Percentiles rank a stretch among this genome's conserved stretches.
These are phyloP conservation scores for Merodon equestris DNA, from an alignment of 2,888 invertebrate genomes.

Conservation along the genomic window DNA sequence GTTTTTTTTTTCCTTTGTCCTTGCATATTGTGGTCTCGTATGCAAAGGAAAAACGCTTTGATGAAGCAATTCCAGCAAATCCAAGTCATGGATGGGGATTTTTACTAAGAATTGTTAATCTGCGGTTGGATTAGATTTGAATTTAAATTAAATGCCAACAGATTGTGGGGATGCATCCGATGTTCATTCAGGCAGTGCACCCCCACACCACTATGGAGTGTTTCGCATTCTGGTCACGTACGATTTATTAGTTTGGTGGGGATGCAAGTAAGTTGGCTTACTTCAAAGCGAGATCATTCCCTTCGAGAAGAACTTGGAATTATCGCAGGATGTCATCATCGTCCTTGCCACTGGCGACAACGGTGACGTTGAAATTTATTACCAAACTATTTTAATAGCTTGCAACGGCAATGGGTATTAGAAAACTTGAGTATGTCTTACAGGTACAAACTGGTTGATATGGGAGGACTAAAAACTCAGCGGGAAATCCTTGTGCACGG, in stretches of 20 bases:
- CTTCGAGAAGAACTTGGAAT: slow-evolving; percentile 9
- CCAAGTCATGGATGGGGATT: slow-evolving; percentile 44
- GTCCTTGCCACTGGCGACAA: not conserved
- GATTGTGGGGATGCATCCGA: slow-evolving; percentile 26
- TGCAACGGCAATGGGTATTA: slow-evolving; percentile 14
- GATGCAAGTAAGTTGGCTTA: slow-evolving; percentile 21
- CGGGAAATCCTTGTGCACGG: slow-evolving; percentile 26
- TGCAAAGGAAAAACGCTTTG: slow-evolving; percentile 50
- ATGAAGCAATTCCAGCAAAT: slow-evolving; percentile 57
- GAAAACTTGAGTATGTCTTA: slow-evolving; percentile 53
- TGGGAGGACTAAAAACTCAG: slow-evolving; percentile 27
- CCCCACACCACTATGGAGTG: not conserved
- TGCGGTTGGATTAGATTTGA: slow-evolving; percentile 63
- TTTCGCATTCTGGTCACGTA: slow-evolving; percentile 50
- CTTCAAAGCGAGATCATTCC: slow-evolving; percentile 27
- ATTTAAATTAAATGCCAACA: slow-evolving; percentile 59
- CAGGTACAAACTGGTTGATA: slow-evolving; percentile 39
- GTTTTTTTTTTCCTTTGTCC: slow-evolving; percentile 6
- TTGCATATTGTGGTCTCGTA: slow-evolving; percentile 47
- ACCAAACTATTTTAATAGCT: slow-evolving; percentile 64
- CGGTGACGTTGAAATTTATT: slow-evolving; percentile 43
- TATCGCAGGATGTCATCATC: slow-evolving; percentile 39
- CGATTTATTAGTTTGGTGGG: slow-evolving; percentile 41
- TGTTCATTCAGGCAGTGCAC: not conserved
- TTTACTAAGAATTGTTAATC: slow-evolving; percentile 64